Conservation (phyloP, 2,797 vertebrate species). For the Ambastaia sidthimunki region DNA sequence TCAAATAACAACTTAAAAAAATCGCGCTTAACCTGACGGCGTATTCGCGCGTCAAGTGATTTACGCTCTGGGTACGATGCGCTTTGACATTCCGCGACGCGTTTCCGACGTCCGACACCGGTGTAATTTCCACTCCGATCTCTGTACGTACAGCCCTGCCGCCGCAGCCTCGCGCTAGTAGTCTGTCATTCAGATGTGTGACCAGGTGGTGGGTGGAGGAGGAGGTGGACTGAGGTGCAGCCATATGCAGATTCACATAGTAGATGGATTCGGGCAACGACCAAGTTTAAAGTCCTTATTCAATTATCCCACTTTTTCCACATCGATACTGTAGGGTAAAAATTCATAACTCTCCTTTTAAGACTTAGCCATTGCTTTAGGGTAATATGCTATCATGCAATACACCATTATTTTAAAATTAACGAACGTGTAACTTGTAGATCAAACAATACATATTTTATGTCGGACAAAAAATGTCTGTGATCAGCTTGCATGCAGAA, state of each 20-base stretch:
- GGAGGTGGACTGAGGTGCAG: background rate
- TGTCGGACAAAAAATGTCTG: no score
- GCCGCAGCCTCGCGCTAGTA: conserved; percentile 20
- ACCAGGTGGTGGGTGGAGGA: conserved; percentile 22
- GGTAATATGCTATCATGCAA: conserved; percentile 1
- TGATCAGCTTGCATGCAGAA: no score
- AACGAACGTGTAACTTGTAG: no score
- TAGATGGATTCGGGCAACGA: conserved; percentile 7
- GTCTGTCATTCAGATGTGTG: conserved; percentile 9
- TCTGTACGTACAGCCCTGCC: background rate
- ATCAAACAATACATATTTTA: no score
- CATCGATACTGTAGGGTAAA: conserved; percentile 8
- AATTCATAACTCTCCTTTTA: background rate
- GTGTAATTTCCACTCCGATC: background rate
- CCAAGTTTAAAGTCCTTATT: background rate
- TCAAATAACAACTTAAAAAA: background rate
- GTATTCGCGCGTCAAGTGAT: background rate
- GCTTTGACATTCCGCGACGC: background rate
- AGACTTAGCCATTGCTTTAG: background rate
- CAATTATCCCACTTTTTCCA: conserved; percentile 12
- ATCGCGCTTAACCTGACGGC: background rate
- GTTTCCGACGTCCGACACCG: background rate
- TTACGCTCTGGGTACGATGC: background rate
- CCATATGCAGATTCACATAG: conserved; percentile 26
- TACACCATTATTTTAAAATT: no score